Evolutionary conservation across 2,888 invertebrate species (phyloP).

Genomic region (Hipparchia sbordonii): DNA sequence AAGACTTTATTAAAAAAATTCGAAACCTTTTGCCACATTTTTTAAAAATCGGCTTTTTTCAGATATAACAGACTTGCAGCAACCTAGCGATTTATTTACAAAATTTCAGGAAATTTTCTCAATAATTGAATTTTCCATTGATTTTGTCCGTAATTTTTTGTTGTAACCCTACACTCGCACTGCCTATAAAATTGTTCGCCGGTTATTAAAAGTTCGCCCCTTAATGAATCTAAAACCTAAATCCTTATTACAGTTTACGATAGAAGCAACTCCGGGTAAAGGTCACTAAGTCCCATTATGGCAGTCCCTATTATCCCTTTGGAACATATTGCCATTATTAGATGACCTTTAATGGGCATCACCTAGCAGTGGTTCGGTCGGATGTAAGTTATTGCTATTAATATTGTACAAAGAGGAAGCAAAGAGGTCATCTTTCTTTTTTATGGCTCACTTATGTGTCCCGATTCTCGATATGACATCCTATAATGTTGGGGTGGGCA

Average conservation of each 20-base stretch:
- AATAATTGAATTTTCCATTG: neutral
- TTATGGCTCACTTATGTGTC: constrained; percentile 32
- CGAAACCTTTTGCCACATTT: too few species aligned
- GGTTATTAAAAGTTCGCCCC: constrained; percentile 75
- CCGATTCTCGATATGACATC: constrained; percentile 22
- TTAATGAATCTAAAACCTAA: constrained; percentile 65
- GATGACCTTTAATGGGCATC: constrained; percentile 70
- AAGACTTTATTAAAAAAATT: too few species aligned
- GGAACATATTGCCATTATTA: constrained; percentile 72
- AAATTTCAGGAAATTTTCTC: neutral
- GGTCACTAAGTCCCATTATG: constrained; percentile 68
- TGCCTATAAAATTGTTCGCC: constrained; percentile 57
- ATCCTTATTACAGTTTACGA: constrained; percentile 62
- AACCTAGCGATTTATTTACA: too few species aligned
- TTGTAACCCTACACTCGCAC: constrained; percentile 9
- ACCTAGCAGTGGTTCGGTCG: constrained; percentile 52
- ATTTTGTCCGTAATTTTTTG: neutral
- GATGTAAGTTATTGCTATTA: constrained; percentile 68
- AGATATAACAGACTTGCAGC: too few species aligned
- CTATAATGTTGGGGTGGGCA: constrained; percentile 5
- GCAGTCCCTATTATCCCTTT: constrained; percentile 70
- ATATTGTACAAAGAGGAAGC: constrained; percentile 52
- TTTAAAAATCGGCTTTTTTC: too few species aligned
- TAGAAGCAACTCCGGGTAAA: constrained; percentile 43
- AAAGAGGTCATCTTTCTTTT: constrained; percentile 34